Percentiles rank a stretch among this genome's conserved stretches.
Evolutionary conservation across 2,888 invertebrate species (phyloP).

Genomic region (Sinhomidia bicolor): DNA sequence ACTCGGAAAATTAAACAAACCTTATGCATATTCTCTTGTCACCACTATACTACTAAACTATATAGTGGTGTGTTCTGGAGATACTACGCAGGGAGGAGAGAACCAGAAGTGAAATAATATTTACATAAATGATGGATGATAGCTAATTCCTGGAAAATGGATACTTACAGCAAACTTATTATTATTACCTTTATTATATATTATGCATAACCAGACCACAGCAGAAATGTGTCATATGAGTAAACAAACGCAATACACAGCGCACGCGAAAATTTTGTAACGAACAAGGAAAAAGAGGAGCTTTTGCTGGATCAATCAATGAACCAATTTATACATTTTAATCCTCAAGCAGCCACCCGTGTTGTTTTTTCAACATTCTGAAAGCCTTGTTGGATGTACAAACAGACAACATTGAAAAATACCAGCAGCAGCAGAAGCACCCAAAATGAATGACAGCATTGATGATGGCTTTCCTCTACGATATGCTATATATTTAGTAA

Average conservation of each 20-base stretch:
- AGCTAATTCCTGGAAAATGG: slow-evolving; percentile 52
- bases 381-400: neutral
- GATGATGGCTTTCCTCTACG: neutral
- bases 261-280: neutral
- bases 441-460: neutral
- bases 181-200: too few species aligned
- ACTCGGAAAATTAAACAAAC: slow-evolving; percentile 27
- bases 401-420: neutral
- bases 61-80: too few species aligned
- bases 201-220: too few species aligned
- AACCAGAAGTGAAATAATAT: slow-evolving; percentile 45
- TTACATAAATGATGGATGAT: slow-evolving; percentile 58
- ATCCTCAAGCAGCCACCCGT: slow-evolving; percentile 3
- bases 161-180: neutral
- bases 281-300: slow-evolving; percentile 7
- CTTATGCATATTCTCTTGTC: too few species aligned
- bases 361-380: neutral
- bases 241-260: neutral
- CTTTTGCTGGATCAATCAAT: slow-evolving; percentile 9
- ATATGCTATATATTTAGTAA: too few species aligned
- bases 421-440: too few species aligned
- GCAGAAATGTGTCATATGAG: neutral
- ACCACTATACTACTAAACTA: too few species aligned
- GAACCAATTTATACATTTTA: slow-evolving; percentile 39
- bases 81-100: neutral